phyloP scores from a whole-genome alignment of 2,113 vertebrate species.

The Propithecus coquereli region DNA sequence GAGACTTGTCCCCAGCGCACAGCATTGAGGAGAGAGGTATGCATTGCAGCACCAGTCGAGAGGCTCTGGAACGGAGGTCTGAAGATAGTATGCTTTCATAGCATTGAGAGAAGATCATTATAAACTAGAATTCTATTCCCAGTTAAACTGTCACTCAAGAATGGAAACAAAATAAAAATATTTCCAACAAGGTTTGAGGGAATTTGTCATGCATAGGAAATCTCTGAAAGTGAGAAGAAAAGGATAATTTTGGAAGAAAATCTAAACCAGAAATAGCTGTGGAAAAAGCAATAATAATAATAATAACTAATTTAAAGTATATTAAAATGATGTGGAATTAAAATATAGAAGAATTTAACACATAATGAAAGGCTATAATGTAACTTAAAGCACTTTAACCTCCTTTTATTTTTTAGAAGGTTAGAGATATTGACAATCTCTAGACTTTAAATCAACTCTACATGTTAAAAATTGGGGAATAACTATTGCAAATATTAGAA shows the following conservation, averaged over 20 bases:
- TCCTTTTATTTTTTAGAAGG: neutral
- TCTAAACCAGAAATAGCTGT: neutral
- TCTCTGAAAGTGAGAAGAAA: neutral
- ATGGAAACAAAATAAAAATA: neutral
- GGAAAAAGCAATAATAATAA: neutral
- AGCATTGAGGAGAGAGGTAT: neutral
- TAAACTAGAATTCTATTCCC: neutral
- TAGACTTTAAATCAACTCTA: neutral
- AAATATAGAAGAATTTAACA: neutral
- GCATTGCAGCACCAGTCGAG: neutral
- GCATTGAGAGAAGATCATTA: neutral
- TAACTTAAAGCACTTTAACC: neutral
- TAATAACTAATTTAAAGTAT: neutral
- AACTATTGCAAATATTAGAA: neutral
- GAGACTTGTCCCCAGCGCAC: neutral
- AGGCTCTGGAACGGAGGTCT: neutral
- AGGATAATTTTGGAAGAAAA: neutral
- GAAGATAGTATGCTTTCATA: neutral
- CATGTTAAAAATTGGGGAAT: neutral
- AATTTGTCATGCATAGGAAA: neutral
- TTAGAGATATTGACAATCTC: neutral
- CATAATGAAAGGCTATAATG: neutral
- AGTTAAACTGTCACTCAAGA: neutral
- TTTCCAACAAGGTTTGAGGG: neutral
- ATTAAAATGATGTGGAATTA: neutral